Evolutionary conservation across 2,113 vertebrate species (phyloP).

Genomic region (Catharus minimus): DNA sequence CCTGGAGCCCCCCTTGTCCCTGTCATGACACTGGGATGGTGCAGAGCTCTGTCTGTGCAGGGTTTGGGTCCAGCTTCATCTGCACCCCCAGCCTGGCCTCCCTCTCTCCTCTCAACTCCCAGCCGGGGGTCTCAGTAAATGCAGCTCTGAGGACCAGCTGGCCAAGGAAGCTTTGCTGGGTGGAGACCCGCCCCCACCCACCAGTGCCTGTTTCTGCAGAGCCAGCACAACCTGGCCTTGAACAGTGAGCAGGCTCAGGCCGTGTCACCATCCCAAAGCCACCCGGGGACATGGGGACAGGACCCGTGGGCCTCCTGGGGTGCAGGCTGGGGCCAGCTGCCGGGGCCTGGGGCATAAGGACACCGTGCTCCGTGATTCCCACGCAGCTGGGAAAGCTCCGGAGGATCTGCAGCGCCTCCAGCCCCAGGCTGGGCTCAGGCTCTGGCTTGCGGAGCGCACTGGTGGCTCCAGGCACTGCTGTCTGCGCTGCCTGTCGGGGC

Average conservation of each 20-base stretch:
- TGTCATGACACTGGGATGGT: accelerated
- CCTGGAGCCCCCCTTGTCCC: not conserved
- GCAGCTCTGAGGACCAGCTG: not conserved
- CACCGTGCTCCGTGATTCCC: not conserved
- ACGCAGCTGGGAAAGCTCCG: not conserved
- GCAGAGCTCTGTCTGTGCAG: not conserved
- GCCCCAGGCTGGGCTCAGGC: not conserved
- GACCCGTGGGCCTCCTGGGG: accelerated
- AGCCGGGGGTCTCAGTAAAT: accelerated
- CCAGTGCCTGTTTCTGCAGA: not conserved
- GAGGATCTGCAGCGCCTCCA: not conserved
- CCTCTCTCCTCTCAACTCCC: not conserved
- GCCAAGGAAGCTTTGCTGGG: not conserved
- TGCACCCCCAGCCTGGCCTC: accelerated
- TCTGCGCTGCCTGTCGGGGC: constrained; percentile 30
- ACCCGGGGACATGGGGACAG: accelerated
- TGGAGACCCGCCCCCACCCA: not conserved
- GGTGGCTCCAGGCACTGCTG: not conserved
- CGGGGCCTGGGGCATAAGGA: accelerated
- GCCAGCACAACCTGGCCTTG: not conserved
- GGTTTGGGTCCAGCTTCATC: not conserved
- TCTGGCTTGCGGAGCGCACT: not conserved
- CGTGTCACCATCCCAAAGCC: accelerated
- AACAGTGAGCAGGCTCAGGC: accelerated
- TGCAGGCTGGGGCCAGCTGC: not conserved